Base-by-base conservation (phyloP, 2,113 vertebrate genomes). In the Melanerpes aurifrons region DNA sequence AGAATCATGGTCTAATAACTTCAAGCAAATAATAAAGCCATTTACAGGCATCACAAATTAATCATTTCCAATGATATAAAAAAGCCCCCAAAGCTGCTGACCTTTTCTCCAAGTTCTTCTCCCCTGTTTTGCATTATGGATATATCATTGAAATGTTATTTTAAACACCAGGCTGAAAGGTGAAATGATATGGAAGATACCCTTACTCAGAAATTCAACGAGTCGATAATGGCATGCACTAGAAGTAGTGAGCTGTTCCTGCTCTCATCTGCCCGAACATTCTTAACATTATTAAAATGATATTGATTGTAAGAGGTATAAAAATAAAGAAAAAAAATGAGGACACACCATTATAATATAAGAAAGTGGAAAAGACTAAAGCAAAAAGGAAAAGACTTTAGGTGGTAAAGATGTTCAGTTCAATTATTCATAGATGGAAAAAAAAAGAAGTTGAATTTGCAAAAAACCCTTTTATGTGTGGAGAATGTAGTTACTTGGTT, bases 241-340 rank as follows among this genome's bases (percentile, higher is more conserved):
- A 71, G 9, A 4, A 29, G 45, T 91, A 94, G 96, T 88, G 83
- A 97, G 31, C 29, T 72, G 54, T 45, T 96, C n/a, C 18, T 54
- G 20, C 25, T 95, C 43, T 90, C 58, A 62, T 31, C 82, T 72
- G 12, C 86, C 58, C 48, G 26, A 92, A 22, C 7, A 15, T 94
- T 96, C 32, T 64, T 88, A 86, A 47, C 1, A 5, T 53, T 95
- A 88, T 94, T 93, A 76, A 95, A 94, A 90, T 82, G 16, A 80
- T 68, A 17, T 89, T 92, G 22, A 12, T 62, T 86, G 50, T 72
- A 95, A 96, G 86, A 90, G 43, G 10, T 56, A 83, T 68, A 88
- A 92, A 83, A 96, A 93, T 10, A 54, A 91, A 76, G 4, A 78
- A 91, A 82, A 82, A 92, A 90, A 77, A 43, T 8, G 4, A 21